Conservation (phyloP, 1,140 invertebrate genomes). For the Pogonognathellus flavescens region DNA sequence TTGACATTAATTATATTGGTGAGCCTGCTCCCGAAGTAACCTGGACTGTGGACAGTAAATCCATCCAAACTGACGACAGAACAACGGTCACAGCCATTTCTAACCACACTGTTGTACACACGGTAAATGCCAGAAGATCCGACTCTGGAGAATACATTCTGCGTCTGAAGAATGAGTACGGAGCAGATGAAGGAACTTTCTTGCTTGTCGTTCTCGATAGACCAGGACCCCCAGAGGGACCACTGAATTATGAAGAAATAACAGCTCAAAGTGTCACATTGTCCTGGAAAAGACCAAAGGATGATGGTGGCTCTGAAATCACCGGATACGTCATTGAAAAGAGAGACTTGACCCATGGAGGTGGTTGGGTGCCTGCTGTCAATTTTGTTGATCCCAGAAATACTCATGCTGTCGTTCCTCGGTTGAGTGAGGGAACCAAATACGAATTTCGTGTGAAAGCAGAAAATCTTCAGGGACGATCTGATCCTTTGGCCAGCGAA, state of each 20-base stretch:
- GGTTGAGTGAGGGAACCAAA: slow-evolving; percentile 91
- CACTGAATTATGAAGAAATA: slow-evolving; percentile 92
- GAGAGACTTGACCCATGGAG: slow-evolving; percentile 88
- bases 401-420: slow-evolving; percentile 80
- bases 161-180: slow-evolving; percentile 88
- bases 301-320: slow-evolving; percentile 97
- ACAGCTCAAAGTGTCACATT: slow-evolving; percentile 91
- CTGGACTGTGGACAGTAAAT: slow-evolving; percentile 85
- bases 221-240: slow-evolving; percentile 85
- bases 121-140: slow-evolving; percentile 85
- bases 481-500: slow-evolving; percentile 92
- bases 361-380: slow-evolving; percentile 93
- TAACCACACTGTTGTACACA: slow-evolving; percentile 91
- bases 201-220: slow-evolving; percentile 92
- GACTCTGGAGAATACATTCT: slow-evolving; percentile 89
- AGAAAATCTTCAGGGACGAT: slow-evolving; percentile 98
- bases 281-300: slow-evolving; percentile 95
- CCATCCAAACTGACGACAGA: slow-evolving; percentile 81
- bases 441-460: slow-evolving; percentile 98
- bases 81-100: slow-evolving; percentile 90
- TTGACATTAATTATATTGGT: slow-evolving; percentile 93
- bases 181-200: slow-evolving; percentile 87
- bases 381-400: slow-evolving; percentile 85
- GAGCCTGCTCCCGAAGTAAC: slow-evolving; percentile 88
- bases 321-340: slow-evolving; percentile 97